Evolutionary conservation across 2,113 vertebrate species (phyloP).

Genomic region (Pardalotus punctatus): DNA sequence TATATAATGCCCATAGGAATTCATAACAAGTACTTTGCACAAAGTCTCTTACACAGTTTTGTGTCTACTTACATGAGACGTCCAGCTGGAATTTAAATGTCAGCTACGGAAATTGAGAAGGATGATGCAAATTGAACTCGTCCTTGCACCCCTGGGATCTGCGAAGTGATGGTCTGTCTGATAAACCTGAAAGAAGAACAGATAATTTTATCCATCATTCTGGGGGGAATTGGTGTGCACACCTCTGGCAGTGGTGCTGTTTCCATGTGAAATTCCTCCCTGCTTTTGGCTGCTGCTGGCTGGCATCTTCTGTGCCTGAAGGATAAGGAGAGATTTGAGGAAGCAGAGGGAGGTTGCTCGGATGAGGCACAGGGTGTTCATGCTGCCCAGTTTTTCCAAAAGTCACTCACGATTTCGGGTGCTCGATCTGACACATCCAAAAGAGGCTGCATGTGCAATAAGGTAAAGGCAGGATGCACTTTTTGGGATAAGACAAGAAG

Average conservation of each 20-base stretch:
- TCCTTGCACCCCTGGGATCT: background rate
- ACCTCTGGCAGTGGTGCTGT: background rate
- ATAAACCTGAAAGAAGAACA: background rate
- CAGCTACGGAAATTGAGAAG: background rate
- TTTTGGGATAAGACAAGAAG: background rate
- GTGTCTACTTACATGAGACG: background rate
- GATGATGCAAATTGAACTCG: background rate
- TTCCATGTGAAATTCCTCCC: background rate
- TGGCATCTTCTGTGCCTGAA: background rate
- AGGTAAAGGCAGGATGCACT: background rate
- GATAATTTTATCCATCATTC: background rate
- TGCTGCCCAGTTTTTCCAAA: background rate
- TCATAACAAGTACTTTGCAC: background rate
- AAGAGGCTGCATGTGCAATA: background rate
- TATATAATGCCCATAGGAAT: background rate
- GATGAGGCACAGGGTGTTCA: accelerated
- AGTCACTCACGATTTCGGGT: background rate
- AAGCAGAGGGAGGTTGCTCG: background rate
- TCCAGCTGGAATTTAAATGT: background rate
- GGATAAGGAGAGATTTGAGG: background rate
- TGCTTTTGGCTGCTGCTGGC: background rate
- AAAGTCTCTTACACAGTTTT: background rate
- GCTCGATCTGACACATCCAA: background rate
- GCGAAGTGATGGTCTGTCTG: background rate
- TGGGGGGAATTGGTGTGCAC: background rate